Base-by-base conservation (phyloP, 92 coral and sea anemone genomes). In the Siderastrea siderea region DNA sequence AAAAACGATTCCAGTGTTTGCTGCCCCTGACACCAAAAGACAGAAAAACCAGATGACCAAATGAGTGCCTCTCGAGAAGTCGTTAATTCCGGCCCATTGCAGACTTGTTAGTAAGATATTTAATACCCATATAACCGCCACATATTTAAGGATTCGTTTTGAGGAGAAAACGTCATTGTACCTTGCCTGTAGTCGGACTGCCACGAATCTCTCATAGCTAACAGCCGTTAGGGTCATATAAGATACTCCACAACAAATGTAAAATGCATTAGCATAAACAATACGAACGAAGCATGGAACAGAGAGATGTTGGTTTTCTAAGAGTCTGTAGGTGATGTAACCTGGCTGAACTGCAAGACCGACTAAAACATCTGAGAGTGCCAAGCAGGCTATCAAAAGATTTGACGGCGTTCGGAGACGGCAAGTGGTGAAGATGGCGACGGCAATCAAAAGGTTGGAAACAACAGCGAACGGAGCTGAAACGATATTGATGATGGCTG, bases 321-420 rank as follows among this genome's bases (percentile, higher is more conserved):
- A 71, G 47, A 85, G 89, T 26, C 84, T 66, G 38, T 51, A 85
- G 14, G 58, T 57, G 5, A 85, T 51, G 17, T 77, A 85, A 38
- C 83, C 81, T 16, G 89, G 89, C 26, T 85, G 89, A 17, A 77
- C 89, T 43, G 74, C 43, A 2, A 85, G 66, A 2, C 89, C 89
- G 6, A 85, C 78, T 15, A 85, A 19, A 8, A 77, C 15, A 51
- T 85, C 89, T 1, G 83, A 75, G 55, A 85, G 63, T 12, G 89
- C 89, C 47, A 85, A 48, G 54, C 89, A 76, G 3, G 17, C 83
- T 16, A 75, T 85, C 2, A 85, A 68, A 53, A 85, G 72, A 19
- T 85, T 85, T 43, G 89, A 85, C 14, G 89, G 89, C 5, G 68
- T 47, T 65, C 83, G 60, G 5, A 85, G 84, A 2, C 76, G 74